Base-by-base conservation (phyloP, 2,113 vertebrate genomes). In the Calyptommatus sinebrachiatus region DNA sequence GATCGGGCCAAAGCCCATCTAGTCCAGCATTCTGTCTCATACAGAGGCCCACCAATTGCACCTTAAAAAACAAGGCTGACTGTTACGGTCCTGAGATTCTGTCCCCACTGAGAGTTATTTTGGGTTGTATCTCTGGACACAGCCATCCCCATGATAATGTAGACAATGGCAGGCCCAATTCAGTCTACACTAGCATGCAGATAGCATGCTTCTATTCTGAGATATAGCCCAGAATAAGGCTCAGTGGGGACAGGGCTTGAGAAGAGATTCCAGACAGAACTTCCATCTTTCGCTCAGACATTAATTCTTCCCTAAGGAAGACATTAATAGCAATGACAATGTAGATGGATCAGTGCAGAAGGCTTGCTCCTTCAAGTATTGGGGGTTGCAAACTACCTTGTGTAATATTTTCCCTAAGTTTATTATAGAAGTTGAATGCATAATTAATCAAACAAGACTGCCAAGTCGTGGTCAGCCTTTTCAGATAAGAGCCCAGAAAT, bases 231-330 rank as follows among this genome's bases (percentile, higher is more conserved):
- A 41, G 35, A 41, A 4, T 41, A 41, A 41, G 35, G 5, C 3
- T 41, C 35, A 41, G 35, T 41, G 35, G 35, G 35, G 35, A 41
- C 3, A 41, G 35, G 35, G 35, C 35, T 41, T 41, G 35, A 5
- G 35, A 41, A 75, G 72, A 86, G 84, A 66, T 24, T 53, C 41
- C 63, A 81, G 72, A 31, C 26, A 79, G 48, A 28, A n/a, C 63
- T 28, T 28, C 26, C 26, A 26, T 28, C n/a, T 16, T 16, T 24
- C 28, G 14, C 65, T 14, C 10, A 7, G 65, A 12, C 74, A 22
- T 79, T 75, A 86, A 87, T 91, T 90, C 83, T 82, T 84, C 88
- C 85, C 57, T 10, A 78, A 84, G 73, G 71, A 84, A 24, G 80
- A 87, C 67, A 46, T 73, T 79, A 81, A 16, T 14, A 60, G 70